A percentile compares a stretch with the other conserved stretches of the same genome.
Conservation (phyloP, 2,113 vertebrate species). For the Sterrhoptilus dennistouni region DNA sequence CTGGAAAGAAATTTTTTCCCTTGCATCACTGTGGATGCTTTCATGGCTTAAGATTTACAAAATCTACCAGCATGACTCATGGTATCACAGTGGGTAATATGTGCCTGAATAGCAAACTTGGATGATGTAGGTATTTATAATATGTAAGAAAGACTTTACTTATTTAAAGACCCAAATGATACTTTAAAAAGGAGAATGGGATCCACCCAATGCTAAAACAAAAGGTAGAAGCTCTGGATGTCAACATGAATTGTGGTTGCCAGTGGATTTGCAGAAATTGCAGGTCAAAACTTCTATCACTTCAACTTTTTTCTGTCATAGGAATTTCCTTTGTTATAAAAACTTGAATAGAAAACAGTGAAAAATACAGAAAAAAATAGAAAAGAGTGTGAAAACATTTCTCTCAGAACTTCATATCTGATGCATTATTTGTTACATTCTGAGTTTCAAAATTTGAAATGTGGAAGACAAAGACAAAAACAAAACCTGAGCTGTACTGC, state of each 20-base stretch:
- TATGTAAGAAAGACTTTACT: neutral
- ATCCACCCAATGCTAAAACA: neutral
- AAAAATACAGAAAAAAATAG: neutral
- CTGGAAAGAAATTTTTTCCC: neutral
- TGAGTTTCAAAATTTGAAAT: neutral
- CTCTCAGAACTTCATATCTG: neutral
- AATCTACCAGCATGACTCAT: neutral
- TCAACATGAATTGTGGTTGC: neutral
- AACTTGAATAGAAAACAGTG: neutral
- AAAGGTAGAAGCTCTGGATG: neutral
- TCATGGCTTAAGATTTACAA: neutral
- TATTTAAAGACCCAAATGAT: neutral
- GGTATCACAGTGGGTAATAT: neutral
- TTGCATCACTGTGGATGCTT: neutral
- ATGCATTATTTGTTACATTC: neutral
- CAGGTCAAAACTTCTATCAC: neutral
- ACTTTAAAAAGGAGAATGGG: neutral
- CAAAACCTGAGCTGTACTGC: neutral
- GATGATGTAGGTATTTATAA: neutral
- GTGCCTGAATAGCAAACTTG: neutral
- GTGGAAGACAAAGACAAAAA: neutral
- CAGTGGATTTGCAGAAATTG: neutral
- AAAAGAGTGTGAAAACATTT: neutral
- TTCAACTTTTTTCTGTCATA: neutral
- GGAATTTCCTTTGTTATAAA: neutral